These are phyloP conservation scores for Tiliacea citrago DNA, from an alignment of 2,888 invertebrate species.

Conservation along the genomic window DNA sequence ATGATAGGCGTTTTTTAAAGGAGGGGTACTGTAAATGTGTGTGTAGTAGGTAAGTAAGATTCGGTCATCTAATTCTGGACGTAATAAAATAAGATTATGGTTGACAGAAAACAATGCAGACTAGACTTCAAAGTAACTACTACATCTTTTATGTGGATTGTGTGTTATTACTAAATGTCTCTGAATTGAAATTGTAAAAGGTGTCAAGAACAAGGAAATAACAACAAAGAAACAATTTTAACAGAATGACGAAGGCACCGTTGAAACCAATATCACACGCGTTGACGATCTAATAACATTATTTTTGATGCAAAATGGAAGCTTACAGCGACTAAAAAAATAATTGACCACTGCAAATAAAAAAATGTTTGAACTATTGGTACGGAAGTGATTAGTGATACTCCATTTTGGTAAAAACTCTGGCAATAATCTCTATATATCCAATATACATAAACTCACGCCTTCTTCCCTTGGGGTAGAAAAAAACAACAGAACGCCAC, in stretches of 20 bases:
- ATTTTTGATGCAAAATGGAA: constrained; percentile 58
- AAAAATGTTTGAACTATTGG: background rate
- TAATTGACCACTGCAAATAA: background rate
- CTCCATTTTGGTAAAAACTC: background rate
- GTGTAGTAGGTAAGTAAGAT: no score
- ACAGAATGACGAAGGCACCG: constrained; percentile 67
- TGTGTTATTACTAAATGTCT: background rate
- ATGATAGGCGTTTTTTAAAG: constrained; percentile 38
- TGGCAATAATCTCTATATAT: background rate
- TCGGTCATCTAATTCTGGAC: background rate
- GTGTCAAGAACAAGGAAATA: constrained; percentile 54
- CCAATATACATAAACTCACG: background rate
- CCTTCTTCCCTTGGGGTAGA: background rate
- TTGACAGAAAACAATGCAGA: background rate
- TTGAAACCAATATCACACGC: constrained; percentile 76
- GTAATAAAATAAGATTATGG: background rate
- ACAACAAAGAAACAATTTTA: constrained; percentile 62
- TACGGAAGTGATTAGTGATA: background rate
- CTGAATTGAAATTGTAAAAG: background rate
- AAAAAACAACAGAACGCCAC: background rate
- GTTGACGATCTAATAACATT: constrained; percentile 77
- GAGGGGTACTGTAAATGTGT: background rate
- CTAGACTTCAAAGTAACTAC: constrained; percentile 1
- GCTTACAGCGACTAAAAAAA: constrained; percentile 44
- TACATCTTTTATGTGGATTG: background rate